phyloP scores from a whole-genome alignment of 2,888 invertebrate genomes.

The Drosophila nigricruria region DNA sequence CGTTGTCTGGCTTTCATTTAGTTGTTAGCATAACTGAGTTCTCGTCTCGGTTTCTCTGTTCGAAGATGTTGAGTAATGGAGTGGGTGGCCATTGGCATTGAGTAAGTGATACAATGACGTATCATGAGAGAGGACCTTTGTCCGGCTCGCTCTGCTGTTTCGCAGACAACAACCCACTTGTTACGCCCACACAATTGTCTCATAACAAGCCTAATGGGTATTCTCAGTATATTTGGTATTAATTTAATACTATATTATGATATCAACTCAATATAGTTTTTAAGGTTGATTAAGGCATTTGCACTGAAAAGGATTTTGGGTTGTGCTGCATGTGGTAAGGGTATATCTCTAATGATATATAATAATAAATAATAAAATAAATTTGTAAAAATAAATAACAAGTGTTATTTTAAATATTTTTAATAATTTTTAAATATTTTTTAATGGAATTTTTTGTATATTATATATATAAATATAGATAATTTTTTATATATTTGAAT shows the following conservation, averaged over 20 bases:
- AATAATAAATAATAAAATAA: not conserved
- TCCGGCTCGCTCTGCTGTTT: not conserved
- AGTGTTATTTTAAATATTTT: not conserved
- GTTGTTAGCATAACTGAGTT: conserved; percentile 35
- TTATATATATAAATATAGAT: not conserved
- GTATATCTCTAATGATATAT: not conserved
- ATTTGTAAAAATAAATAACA: not conserved
- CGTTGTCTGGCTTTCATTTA: conserved; percentile 17
- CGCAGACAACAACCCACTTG: not conserved
- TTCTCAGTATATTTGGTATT: not conserved
- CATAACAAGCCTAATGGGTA: not conserved
- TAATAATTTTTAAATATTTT: not conserved
- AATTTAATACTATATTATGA: not conserved
- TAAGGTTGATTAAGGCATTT: not conserved
- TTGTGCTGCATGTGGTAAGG: not conserved
- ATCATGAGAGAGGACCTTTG: not conserved
- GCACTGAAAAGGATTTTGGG: not conserved
- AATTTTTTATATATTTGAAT: not conserved
- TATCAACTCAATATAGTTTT: not conserved
- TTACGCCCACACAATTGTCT: conserved; percentile 6
- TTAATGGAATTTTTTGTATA: not conserved
- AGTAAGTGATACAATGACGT: conserved; percentile 8
- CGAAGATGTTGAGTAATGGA: not conserved
- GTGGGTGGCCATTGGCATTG: not conserved
- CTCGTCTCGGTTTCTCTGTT: not conserved